Percentiles rank a stretch among this genome's conserved stretches.
These are phyloP conservation scores for Syndactyla subalaris DNA, from an alignment of 2,797 vertebrate species.

Conservation along the genomic window DNA sequence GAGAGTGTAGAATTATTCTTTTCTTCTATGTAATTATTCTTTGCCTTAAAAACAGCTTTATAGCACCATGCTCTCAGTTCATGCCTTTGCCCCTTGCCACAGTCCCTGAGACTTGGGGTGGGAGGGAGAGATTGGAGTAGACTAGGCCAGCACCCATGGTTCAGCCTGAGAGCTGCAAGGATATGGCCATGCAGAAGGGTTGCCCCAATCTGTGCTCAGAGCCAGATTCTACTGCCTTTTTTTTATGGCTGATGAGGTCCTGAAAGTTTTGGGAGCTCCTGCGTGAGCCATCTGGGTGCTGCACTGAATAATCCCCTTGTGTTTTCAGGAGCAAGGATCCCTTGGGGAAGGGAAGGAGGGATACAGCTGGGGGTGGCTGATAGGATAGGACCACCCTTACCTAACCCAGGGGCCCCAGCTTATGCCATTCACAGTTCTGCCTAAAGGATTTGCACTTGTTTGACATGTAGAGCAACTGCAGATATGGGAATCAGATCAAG, in stretches of 20 bases:
- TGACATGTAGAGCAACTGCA: neutral
- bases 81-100: neutral
- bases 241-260: neutral
- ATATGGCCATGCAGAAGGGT: too few species aligned
- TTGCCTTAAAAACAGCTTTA: neutral
- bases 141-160: fast-evolving
- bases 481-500: neutral
- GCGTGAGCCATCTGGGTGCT: neutral
- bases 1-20: neutral
- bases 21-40: neutral
- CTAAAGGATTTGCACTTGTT: neutral
- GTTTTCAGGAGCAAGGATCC: neutral
- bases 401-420: neutral
- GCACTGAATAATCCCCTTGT: neutral
- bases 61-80: neutral
- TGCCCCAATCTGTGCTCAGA: neutral
- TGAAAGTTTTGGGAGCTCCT: neutral
- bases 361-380: neutral
- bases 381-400: neutral
- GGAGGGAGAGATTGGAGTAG: neutral
- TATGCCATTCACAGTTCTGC: neutral
- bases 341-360: neutral
- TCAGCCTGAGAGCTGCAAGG: neutral
- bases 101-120: neutral
- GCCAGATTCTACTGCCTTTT: neutral